Base-by-base conservation (phyloP, 1,140 invertebrate genomes). In the Drosophila parabipectinata region DNA sequence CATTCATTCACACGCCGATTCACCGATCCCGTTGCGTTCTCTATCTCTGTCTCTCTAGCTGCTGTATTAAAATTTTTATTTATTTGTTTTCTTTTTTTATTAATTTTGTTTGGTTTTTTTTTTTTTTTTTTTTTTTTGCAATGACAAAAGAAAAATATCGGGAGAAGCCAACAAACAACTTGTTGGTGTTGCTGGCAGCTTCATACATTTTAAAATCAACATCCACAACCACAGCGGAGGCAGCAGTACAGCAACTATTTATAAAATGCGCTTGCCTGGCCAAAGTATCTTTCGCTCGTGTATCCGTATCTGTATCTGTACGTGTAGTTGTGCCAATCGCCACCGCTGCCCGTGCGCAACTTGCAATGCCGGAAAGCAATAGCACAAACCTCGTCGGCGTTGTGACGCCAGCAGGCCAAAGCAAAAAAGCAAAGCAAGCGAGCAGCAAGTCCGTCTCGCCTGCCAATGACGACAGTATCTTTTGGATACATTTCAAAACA, bases 381-480 rank as follows among this genome's bases (percentile, higher is more conserved):
- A 73, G 78, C 67, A 61, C 18, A 78, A 73, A 51, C 64, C 72
- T 77, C 79, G 73, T 77, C 75, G 47, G 45, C 55, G 63, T 45
- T 76, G 81, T 87, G 82, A 85, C 82, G 83, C 71, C 58, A 69
- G 50, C 41, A 15, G 41, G 5, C 41, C 12, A 41, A 41, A 41
- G 14, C 14, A 12, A 5, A 10, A 37, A 37, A 37, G 34, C 34
- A 37, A 37, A 37, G 34, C 34, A 37, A 37, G 26, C 26, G 6
- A 37, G 12, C 34, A 37, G 12, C 53, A 53, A 45, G 52, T 34
- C 60, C 37, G 37, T 39, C 58, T 39, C 58, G 50, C 30, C 66
- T 80, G 73, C 56, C 82, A 82, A 82, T 87, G 82, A 88, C 82
- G 83, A 87, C 83, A 87, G 69, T 87, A 87, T 85, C 82, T 78